A percentile compares a stretch with the other conserved stretches of the same genome.
Evolutionary conservation across 2,888 invertebrate species (phyloP).

Genomic region (Synanthedon andrenaeformis): DNA sequence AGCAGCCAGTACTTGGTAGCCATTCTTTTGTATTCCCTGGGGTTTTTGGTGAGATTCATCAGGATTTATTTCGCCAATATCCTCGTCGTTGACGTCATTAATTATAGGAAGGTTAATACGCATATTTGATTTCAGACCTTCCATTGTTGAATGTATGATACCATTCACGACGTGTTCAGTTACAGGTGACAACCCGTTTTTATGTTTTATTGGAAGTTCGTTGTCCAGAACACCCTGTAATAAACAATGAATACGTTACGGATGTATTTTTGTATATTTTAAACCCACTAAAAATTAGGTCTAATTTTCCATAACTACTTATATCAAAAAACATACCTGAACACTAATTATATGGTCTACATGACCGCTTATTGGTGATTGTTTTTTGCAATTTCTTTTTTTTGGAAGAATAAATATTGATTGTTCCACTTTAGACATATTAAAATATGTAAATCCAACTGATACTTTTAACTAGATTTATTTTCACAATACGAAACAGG

Average conservation of each 20-base stretch:
- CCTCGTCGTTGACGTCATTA: slow-evolving; percentile 65
- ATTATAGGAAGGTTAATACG: slow-evolving; percentile 61
- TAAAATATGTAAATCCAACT: background rate
- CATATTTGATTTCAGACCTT: slow-evolving; percentile 59
- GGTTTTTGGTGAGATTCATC: slow-evolving; percentile 22
- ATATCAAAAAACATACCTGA: slow-evolving; percentile 45
- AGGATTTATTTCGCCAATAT: slow-evolving; percentile 35
- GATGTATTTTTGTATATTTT: background rate
- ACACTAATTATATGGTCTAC: slow-evolving; percentile 74
- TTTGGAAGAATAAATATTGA: slow-evolving; percentile 72
- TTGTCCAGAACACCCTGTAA: slow-evolving; percentile 50
- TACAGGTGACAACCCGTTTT: slow-evolving; percentile 57
- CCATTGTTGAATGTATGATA: slow-evolving; percentile 58
- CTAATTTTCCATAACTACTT: background rate
- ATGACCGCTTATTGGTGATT: slow-evolving; percentile 62
- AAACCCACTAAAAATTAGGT: background rate
- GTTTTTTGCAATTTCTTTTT: slow-evolving; percentile 70
- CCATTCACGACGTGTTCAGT: slow-evolving; percentile 53
- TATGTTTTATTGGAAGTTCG: slow-evolving; percentile 53
- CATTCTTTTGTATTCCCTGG: slow-evolving; percentile 40
- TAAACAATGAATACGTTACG: slow-evolving; percentile 2
- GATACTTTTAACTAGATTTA: background rate
- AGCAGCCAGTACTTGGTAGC: slow-evolving; percentile 46
- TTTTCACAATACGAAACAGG: too few species aligned
- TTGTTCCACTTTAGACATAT: slow-evolving; percentile 56